Evolutionary conservation across 2,797 vertebrate genomes (phyloP), one percentile per base, ranked within the genome.

Genomic region (Poecilia picta): DNA sequence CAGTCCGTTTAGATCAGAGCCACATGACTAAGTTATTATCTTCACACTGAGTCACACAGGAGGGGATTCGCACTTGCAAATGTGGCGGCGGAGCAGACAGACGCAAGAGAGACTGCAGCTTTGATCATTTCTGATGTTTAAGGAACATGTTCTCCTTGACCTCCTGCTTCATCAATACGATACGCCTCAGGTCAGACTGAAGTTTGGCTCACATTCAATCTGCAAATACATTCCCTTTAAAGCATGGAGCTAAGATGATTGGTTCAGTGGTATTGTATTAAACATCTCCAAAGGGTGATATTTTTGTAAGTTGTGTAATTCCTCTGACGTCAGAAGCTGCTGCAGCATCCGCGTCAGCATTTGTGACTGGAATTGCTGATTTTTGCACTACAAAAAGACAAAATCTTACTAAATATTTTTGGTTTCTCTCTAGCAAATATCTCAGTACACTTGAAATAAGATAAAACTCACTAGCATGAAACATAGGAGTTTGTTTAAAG

Each of bases 71-170:
- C 89, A 87, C 85, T 82, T 80, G 73, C 53, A 41, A 85, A 82
- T 66, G 81, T 82, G 80, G 72, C 64, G 64, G 33, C 78, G 18
- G 55, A 84, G 81, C 71, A 86, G 81, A 84, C 53, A 72, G 80
- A 66, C 74, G 76, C 80, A 83, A 90, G 81, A 92, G 88, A 87
- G 83, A 46, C 85, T 72, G 80, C 15, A 75, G 87, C 89, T 89
- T 89, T 85, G 77, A 90, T 90, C 46, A 0, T 79, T 75, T 89
- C 87, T 94, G 88, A 89, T 91, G 90, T 89, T 83, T 86, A 78
- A 81, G 41, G 75, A 75, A 71, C 11, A 5, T 78, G 77, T 83
- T 83, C 79, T 81, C 78, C 74, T 83, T 87, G 90, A 93, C 90
- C 84, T 87, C 78, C 80, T 51, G 59, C 76, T 73, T 74, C 55